phyloP scores from a whole-genome alignment of 2,888 invertebrate genomes.

The Ormyrus pomaceus region DNA sequence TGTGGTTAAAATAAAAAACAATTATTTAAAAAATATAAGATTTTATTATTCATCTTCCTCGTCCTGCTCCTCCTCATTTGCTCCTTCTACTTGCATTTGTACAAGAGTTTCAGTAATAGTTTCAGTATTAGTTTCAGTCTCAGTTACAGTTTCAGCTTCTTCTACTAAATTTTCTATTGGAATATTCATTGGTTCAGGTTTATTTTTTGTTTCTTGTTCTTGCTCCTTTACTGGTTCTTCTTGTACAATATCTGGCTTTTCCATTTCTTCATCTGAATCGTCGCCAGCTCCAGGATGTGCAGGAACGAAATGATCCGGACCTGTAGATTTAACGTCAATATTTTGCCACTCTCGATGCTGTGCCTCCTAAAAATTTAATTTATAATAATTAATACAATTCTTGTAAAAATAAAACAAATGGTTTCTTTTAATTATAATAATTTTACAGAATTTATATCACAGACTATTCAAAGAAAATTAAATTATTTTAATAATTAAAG shows the following conservation, averaged over 20 bases:
- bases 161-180: conserved; percentile 68
- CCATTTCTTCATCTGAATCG: conserved; percentile 81
- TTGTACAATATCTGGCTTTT: conserved; percentile 63
- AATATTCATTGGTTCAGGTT: conserved; percentile 51
- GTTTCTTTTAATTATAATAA: too few species aligned
- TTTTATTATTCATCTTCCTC: conserved; percentile 20
- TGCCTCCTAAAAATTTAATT: conserved; percentile 69
- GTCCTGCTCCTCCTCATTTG: conserved; percentile 20
- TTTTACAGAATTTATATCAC: neutral
- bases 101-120: too few species aligned
- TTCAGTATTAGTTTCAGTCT: neutral
- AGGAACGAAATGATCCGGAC: conserved; percentile 79
- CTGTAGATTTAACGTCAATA: conserved; percentile 78
- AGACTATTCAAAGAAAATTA: neutral
- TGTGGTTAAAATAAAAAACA: conserved; percentile 57
- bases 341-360: conserved; percentile 78
- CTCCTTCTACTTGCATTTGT: neutral
- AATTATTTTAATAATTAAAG: conserved; percentile 1
- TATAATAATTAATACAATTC: conserved; percentile 9
- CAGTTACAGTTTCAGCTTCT: conserved; percentile 56
- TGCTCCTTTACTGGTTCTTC: conserved; percentile 13
- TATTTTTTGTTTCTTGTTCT: neutral
- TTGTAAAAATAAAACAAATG: too few species aligned
- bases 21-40: conserved; percentile 45
- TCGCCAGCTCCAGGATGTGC: conserved; percentile 83